Evolutionary conservation across 2,888 invertebrate genomes (phyloP).

Genomic region (Conistra vaccinii): DNA sequence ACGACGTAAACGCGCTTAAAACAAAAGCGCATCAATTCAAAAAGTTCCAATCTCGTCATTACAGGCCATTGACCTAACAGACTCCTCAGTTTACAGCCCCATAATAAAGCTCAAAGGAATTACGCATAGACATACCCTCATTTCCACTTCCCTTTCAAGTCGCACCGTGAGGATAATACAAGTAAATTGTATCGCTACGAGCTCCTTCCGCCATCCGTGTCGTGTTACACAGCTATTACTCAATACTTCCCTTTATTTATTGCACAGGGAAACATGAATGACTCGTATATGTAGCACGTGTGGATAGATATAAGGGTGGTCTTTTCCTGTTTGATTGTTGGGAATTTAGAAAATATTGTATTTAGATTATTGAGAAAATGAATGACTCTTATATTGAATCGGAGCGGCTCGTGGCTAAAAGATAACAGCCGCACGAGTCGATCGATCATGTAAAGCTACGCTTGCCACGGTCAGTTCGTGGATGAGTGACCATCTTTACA

Average conservation of each 20-base stretch:
- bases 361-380: not conserved
- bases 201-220: slow-evolving; percentile 39
- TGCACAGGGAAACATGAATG: slow-evolving; percentile 45
- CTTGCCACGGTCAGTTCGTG: too few relatives aligned
- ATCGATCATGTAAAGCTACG: too few relatives aligned
- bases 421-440: not conserved
- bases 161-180: slow-evolving; percentile 43
- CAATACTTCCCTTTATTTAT: slow-evolving; percentile 59
- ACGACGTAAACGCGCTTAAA: too few relatives aligned
- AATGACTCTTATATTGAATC: not conserved
- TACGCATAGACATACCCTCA: slow-evolving; percentile 42
- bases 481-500: too few relatives aligned
- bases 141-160: slow-evolving; percentile 35
- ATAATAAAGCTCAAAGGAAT: slow-evolving; percentile 52
- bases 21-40: not conserved
- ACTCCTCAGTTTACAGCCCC: slow-evolving; percentile 2
- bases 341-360: not conserved
- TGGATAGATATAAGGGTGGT: slow-evolving; percentile 15
- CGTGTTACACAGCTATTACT: slow-evolving; percentile 50
- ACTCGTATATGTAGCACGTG: not conserved
- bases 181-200: slow-evolving; percentile 51
- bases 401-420: not conserved
- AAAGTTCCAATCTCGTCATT: not conserved
- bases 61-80: slow-evolving; percentile 22
- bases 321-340: not conserved